Evolutionary conservation across 2,888 invertebrate species (phyloP), one percentile per base, ranked within the genome.

Genomic region (Orchesellides sinensis): DNA sequence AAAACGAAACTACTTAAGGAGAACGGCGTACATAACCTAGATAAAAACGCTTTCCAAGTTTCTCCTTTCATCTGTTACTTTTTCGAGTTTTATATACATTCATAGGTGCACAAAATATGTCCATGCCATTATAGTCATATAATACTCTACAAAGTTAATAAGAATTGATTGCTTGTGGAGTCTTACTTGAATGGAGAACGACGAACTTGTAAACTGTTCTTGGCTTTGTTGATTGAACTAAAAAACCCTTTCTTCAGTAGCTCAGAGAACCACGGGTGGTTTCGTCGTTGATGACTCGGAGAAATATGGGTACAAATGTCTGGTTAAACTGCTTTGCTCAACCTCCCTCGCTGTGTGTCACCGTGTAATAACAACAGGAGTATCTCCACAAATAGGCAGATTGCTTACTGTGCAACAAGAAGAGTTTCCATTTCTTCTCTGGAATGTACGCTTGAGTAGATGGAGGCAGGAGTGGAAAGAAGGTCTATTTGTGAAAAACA

Each of bases 211-310:
- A 63, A 63, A 63, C 63, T 74, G 74, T 74, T 65, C 45, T 63
- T 74, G 23, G 65, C 27, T 52, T 74, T 65, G 65, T 65, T 65
- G 65, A 74, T 74, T 74, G 74, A 74, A 73, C 72, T 40, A 63
- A 21, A 49, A 73, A 63, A 23, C 65, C 49, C 32, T 19, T 74
- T 74, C 52, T 65, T 65, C 27, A 45, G 40, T 19, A 63, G 63
- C 74, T 74, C 49, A 19, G 23, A 65, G 35, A 63, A 56, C 74
- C 74, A 74, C 74, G 74, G 74, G 74, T 74, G 74, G 74, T 74
- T 74, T 65, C 49, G 63, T 63, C 29, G 74, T 61, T 74, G 74
- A 74, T 74, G 74, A 63, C 63, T 74, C 52, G 73, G 47, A 52
- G 63, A 63, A 74, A 63, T 74, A 63, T 63, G 73, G 61, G 21